Percentiles rank a stretch among this genome's conserved stretches.
phyloP scores from a whole-genome alignment of 2,888 invertebrate species.

The Antheraea assamensis region DNA sequence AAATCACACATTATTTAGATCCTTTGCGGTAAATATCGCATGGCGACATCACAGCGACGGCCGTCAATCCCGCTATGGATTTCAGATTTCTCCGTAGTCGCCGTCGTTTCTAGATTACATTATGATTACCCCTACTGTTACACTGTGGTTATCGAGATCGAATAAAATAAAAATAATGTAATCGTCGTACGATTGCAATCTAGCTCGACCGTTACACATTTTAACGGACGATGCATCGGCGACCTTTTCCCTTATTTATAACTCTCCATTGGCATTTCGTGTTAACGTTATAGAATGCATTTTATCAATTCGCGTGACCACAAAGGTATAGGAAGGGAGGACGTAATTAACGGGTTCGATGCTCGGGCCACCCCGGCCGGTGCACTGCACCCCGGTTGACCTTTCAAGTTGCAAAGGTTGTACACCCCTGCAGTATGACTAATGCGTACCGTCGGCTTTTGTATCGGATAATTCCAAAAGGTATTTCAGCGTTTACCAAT shows the following conservation, averaged over 20 bases:
- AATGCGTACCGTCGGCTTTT: not conserved
- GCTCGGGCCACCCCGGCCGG: slow-evolving; percentile 26
- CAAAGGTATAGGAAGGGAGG: slow-evolving; percentile 23
- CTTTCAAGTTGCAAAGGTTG: slow-evolving; percentile 11
- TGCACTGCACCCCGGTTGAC: slow-evolving; percentile 17
- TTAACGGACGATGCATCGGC: not conserved
- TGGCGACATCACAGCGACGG: no score
- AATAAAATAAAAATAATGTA: no score
- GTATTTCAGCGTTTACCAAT: not conserved
- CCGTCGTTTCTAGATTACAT: no score
- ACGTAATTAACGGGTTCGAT: slow-evolving; percentile 29
- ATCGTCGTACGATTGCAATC: not conserved
- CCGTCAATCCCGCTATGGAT: no score
- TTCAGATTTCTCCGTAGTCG: no score
- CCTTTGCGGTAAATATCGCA: no score
- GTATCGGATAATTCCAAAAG: not conserved
- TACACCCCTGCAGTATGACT: slow-evolving; percentile 6
- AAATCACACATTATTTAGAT: no score
- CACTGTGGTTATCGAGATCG: no score
- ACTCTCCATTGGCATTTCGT: slow-evolving; percentile 28
- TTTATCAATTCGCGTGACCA: slow-evolving; percentile 29
- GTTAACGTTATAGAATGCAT: slow-evolving; percentile 25
- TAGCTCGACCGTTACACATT: not conserved
- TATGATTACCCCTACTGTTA: no score
- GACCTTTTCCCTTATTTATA: not conserved